phyloP scores from a whole-genome alignment of 2,888 invertebrate species.

The Amblyteles armatorius region DNA sequence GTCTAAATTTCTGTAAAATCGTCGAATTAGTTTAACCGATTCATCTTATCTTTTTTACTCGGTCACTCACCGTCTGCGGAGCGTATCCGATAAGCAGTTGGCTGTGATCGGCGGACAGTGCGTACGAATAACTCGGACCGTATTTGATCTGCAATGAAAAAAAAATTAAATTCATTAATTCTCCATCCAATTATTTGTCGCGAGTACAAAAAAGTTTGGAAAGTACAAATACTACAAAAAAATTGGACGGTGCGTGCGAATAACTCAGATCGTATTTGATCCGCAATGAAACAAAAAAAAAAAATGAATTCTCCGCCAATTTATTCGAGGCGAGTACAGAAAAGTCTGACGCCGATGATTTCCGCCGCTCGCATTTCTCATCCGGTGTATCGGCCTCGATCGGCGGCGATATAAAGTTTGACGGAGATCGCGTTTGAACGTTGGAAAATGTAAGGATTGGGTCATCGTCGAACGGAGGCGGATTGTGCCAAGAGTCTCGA shows the following conservation, averaged over 20 bases:
- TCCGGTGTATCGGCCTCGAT: background rate
- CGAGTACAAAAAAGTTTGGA: background rate
- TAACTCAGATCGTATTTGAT: constrained; percentile 60
- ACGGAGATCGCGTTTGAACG: background rate
- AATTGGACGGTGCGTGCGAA: constrained; percentile 75
- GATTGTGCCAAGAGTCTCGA: constrained; percentile 49
- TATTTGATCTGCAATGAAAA: constrained; percentile 62
- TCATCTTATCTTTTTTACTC: background rate
- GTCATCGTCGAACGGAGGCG: constrained; percentile 26
- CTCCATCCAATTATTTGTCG: background rate
- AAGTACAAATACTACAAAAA: no score
- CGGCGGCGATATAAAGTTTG: constrained; percentile 20
- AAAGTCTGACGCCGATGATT: background rate
- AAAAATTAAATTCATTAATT: constrained; percentile 15
- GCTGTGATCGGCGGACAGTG: constrained; percentile 79
- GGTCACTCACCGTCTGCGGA: constrained; percentile 75
- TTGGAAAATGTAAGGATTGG: constrained; percentile 23
- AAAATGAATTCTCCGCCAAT: constrained; percentile 13
- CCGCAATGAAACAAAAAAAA: constrained; percentile 58
- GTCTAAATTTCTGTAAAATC: constrained; percentile 87
- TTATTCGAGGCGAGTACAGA: background rate
- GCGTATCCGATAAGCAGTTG: constrained; percentile 79
- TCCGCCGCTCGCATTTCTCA: background rate
- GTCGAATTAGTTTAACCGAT: background rate
- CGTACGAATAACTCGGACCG: constrained; percentile 61